Conservation (phyloP, 2,113 vertebrate genomes). For the Eonycteris spelaea region DNA sequence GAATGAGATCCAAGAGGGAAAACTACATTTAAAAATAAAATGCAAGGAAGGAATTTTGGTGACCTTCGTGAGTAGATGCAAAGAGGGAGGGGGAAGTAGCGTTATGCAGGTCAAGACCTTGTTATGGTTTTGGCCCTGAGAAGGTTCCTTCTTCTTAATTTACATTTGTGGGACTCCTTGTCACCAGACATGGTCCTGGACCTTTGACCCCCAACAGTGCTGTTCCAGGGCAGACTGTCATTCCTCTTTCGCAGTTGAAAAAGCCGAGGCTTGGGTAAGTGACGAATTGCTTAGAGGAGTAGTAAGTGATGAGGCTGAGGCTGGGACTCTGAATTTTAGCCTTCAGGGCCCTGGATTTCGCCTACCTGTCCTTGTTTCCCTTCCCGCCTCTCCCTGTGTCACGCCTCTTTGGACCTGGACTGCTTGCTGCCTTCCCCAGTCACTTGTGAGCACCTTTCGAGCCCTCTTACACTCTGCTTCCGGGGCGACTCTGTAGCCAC, state of each 20-base stretch:
- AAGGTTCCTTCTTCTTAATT: neutral
- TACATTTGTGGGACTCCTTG: neutral
- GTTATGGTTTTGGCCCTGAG: accelerated
- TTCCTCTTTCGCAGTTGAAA: neutral
- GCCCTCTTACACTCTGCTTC: neutral
- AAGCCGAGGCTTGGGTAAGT: neutral
- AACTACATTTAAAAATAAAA: neutral
- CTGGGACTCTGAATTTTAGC: neutral
- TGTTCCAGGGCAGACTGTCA: neutral
- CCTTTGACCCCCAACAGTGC: neutral
- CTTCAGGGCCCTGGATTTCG: neutral
- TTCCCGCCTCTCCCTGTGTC: neutral
- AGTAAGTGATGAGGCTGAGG: neutral
- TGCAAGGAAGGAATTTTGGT: neutral
- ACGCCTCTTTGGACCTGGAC: neutral
- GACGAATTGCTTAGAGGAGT: neutral
- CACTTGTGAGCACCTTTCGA: neutral
- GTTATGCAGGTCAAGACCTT: neutral
- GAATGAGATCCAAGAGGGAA: neutral
- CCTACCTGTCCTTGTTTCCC: neutral
- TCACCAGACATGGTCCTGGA: neutral
- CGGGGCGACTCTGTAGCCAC: accelerated
- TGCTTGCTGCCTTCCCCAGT: neutral
- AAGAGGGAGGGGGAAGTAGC: neutral
- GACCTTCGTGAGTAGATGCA: neutral